Base-by-base conservation (phyloP, 2,888 invertebrate species). In the Chromoteleia sp. region DNA sequence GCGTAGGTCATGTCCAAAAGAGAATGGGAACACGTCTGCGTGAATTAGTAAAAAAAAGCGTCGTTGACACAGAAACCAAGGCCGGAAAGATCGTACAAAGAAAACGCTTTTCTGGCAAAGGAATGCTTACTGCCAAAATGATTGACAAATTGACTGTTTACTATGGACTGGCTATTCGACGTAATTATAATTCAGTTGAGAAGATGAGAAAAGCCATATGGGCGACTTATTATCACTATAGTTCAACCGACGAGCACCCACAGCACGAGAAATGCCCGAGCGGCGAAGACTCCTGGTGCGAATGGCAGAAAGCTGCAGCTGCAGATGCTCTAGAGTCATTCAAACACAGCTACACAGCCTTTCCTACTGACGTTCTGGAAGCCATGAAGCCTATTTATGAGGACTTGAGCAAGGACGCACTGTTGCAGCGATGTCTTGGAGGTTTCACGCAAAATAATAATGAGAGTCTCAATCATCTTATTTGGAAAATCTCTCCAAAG, bases 401-500 rank as follows among this genome's bases (percentile, higher is more conserved):
- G 12, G 41, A 58, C 10, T 21, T 58, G 12, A 58, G 39, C 25
- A 39, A 21, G 10, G 58, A 58, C 21, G 25, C 21, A 14, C 25
- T 58, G 3, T 33, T 81, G 14, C 43, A 71, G 8, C 6, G 77
- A n/a, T 77, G 81, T 56, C 41, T 77, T 17, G 74, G 77, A 10
- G 71, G 76, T 0, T 81, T 76, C 33, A 67, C 45, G 3, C 81
- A 81, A 41, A 75, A 81, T 12, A 71, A 70, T 6, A 81, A 81
- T 14, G 71, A 81, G 14, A 77, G 77, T 33, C 29, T 59, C 2
- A 77, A 81, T 41, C 84, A 87, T 39, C 65, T 87, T n/a, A 85
- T 89, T 48, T 88, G 87, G 63, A 63, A 63, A 48, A 63, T 63
- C n/a, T 6, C 29, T 33, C 63, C 45, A 48, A 63, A 63, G n/a